Conservation (phyloP, 2,888 invertebrate species). For the Meliscaeva auricollis region DNA sequence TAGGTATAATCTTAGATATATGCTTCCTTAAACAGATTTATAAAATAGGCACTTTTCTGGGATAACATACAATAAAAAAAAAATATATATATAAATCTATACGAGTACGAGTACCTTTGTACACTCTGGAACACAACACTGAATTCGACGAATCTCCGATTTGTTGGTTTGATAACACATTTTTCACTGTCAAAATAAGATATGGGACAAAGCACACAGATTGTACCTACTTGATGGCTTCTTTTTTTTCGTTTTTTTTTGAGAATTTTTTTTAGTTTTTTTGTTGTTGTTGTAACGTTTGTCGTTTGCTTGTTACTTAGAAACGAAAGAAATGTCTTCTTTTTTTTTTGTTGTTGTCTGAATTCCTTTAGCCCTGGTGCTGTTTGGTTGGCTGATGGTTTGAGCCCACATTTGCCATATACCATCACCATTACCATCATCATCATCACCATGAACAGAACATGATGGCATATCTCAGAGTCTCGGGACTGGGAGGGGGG, state of each 20-base stretch:
- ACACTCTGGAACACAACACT: not conserved
- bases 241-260: constrained; percentile 53
- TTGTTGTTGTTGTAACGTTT: constrained; percentile 19
- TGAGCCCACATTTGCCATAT: constrained; percentile 63
- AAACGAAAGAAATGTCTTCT: constrained; percentile 58
- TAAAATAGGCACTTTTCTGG: constrained; percentile 47
- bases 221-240: constrained; percentile 65
- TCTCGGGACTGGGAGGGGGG: not conserved
- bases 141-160: constrained; percentile 46
- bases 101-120: constrained; percentile 9
- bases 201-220: constrained; percentile 66
- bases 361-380: constrained; percentile 55
- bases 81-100: not conserved
- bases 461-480: too few species aligned
- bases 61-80: constrained; percentile 9
- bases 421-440: constrained; percentile 54
- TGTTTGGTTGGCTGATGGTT: constrained; percentile 37
- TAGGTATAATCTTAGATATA: too few species aligned
- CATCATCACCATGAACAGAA: constrained; percentile 44
- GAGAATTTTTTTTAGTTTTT: constrained; percentile 26
- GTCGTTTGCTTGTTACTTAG: constrained; percentile 59
- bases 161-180: constrained; percentile 65
- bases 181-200: constrained; percentile 50
- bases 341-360: constrained; percentile 58
- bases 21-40: constrained; percentile 40